Evolutionary conservation across 2,888 invertebrate genomes (phyloP).

Genomic region (Brachyptera risi): DNA sequence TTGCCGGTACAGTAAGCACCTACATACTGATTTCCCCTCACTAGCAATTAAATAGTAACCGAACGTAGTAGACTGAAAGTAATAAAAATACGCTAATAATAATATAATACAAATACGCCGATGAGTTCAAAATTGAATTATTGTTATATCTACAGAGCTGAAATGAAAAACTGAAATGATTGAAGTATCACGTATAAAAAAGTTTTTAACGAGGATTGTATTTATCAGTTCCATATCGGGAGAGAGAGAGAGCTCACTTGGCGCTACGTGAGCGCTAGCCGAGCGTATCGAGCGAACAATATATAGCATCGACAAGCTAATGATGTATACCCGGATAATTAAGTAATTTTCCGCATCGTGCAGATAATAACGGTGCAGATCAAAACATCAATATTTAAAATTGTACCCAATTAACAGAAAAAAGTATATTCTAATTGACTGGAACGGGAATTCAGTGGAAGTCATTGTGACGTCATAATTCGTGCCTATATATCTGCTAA

Average conservation of each 20-base stretch:
- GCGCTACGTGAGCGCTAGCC: background rate
- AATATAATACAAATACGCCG: too few species aligned
- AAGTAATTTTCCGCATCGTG: slow-evolving; percentile 30
- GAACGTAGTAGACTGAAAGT: too few species aligned
- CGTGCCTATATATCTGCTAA: background rate
- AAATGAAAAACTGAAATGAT: background rate
- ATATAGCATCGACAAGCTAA: slow-evolving; percentile 12
- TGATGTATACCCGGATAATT: slow-evolving; percentile 29
- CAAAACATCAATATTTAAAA: slow-evolving; percentile 20
- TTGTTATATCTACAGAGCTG: background rate
- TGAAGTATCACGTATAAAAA: slow-evolving; percentile 10
- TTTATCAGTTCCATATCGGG: background rate
- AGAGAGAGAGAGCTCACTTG: background rate
- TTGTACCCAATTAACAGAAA: slow-evolving; percentile 13
- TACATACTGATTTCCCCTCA: too few species aligned
- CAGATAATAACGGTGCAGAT: slow-evolving; percentile 8
- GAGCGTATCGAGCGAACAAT: background rate
- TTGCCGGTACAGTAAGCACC: too few species aligned
- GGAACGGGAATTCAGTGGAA: background rate
- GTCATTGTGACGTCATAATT: background rate
- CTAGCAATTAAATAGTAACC: too few species aligned
- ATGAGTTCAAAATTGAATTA: slow-evolving; percentile 2
- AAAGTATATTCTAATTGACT: slow-evolving; percentile 15
- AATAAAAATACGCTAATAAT: too few species aligned
- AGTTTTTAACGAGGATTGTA: slow-evolving; percentile 15